Evolutionary conservation across 2,888 invertebrate species (phyloP), one percentile per base, ranked within the genome.

Genomic region (Andricus curvator): DNA sequence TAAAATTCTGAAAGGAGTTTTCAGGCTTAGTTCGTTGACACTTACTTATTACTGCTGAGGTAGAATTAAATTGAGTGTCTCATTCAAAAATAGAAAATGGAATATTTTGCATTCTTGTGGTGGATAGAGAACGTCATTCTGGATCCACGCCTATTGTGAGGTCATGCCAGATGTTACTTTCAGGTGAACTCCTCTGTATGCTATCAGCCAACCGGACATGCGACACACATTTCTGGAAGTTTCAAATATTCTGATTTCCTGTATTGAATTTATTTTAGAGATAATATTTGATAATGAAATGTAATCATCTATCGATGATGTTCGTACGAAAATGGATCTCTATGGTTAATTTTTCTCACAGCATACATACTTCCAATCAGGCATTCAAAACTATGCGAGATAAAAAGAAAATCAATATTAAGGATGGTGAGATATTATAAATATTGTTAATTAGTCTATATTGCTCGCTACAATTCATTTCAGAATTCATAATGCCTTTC

Each of bases 21-120:
- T 56, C 9, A 56, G 17, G n/a, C n/a, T 4, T n/a, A 4, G n/a
- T 56, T n/a, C 56, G n/a, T n/a, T 56, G 56, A 56, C 56, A 56
- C 56, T 56, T 56, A n/a, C 9, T 56, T 48, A 15, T 56, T n/a
- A 56, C 56, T 9, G n/a, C 56, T 56, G 56, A 56, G 6, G 56
- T 56, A n/a, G 8, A 56, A 56, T 56, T 0, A n/a, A 56, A 56
- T 20, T 56, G n/a, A n/a, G 9, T 56, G 17, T 44, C 44, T 48
- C n/a, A 25, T 68, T 25, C 25, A 51, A 48, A 15, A 29, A 70
- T 48, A 44, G 68, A 48, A 70, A 70, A 70, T 25, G 17, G 48
- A 70, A 70, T 70, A 51, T 70, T 51, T 51, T 51, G 70, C 70
- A 70, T 70, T 70, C 70, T 70, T 70, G 70, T 51, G 70, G 70